Conservation (phyloP, 2,888 invertebrate species). For the Barypeithes pellucidus region DNA sequence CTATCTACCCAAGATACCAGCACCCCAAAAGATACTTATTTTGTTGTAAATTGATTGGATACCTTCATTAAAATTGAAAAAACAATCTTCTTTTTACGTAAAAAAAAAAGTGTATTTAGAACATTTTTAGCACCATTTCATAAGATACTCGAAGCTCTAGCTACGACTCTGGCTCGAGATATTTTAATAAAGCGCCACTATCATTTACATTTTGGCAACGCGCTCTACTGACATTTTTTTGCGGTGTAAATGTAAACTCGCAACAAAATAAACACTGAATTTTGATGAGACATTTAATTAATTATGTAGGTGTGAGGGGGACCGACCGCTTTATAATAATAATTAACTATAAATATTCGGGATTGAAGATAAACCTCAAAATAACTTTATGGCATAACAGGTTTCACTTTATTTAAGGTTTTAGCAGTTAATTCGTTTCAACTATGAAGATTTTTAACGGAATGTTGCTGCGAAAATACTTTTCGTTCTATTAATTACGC, state of each 20-base stretch:
- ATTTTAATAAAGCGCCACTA: conserved; percentile 39
- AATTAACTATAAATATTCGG: conserved; percentile 21
- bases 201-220: conserved; percentile 47
- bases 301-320: background rate
- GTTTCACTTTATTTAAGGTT: no score
- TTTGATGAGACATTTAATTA: conserved; percentile 26
- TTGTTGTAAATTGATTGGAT: no score
- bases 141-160: background rate
- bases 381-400: no score
- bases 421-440: no score
- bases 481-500: no score
- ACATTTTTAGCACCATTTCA: background rate
- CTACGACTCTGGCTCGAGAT: conserved; percentile 12
- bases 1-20: no score
- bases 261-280: conserved; percentile 29
- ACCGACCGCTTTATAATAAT: conserved; percentile 15
- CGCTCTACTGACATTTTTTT: conserved; percentile 36
- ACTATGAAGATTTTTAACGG: no score
- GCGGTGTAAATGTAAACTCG: conserved; percentile 32
- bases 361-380: background rate
- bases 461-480: no score
- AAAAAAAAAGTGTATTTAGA: no score
- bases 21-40: no score
- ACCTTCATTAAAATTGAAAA: no score
- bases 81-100: no score